Evolutionary conservation across 2,888 invertebrate species (phyloP), one percentile per base, ranked within the genome.

Genomic region (Autographa pulchrina): DNA sequence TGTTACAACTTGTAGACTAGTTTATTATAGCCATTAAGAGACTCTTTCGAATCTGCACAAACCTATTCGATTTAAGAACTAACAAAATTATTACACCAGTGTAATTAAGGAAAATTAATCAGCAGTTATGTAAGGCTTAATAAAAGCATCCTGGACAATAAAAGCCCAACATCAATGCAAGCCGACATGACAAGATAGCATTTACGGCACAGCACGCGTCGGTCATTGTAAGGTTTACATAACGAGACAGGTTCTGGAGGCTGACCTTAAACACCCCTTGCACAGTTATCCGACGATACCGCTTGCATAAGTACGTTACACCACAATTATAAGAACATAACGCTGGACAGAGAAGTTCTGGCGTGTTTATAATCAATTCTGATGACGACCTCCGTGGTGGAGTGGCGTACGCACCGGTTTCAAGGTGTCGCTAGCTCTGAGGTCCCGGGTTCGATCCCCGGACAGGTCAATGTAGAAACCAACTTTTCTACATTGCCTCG

Each of bases 201-300:
- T 65, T 58, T 59, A 70, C 25, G 14, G 70, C 76, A 68, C 78
- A 43, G 43, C 72, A 71, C 68, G 65, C 70, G 68, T 75, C 83
- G 58, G 63, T 64, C 72, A 69, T 8, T 70, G 61, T 72, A 81
- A 76, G 74, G 67, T 80, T 90, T 88, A 86, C 81, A 81, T 87
- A 89, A 89, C 72, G 66, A 75, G 78, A 87, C 88, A 75, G 84
- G 89, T 87, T 88, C 68, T 78, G 86, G 87, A 90, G 88, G 84
- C 87, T 86, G 81, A 75, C 78, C 78, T 79, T 76, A 79, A 66
- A 59, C 80, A 79, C 80, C 78, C 78, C 73, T 80, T 76, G 73
- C 80, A 76, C 80, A 86, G 78, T 81, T 79, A 82, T 71, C 72
- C 59, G 67, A 66, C 68, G 18, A 38, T 54, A 20, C 43, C 14